Conservation (phyloP, 2,797 vertebrate genomes). For the Parauchenoglanis ngamensis region DNA sequence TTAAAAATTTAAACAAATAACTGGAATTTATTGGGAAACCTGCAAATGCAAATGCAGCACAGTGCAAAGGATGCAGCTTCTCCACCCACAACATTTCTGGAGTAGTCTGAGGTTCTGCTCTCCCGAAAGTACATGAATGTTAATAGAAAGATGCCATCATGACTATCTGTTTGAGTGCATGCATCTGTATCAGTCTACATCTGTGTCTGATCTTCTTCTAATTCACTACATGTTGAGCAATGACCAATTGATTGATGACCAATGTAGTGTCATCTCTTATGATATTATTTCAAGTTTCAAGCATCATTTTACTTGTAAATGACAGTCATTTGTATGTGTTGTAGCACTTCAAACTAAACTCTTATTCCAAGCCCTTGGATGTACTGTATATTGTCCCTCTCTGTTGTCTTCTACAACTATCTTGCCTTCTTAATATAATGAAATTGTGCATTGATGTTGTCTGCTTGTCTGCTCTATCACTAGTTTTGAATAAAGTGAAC, state of each 20-base stretch:
- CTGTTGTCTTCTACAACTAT: background rate
- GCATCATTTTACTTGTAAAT: background rate
- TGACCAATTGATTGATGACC: background rate
- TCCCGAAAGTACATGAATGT: background rate
- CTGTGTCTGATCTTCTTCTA: background rate
- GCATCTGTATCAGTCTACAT: background rate
- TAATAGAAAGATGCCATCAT: background rate
- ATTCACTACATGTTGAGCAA: background rate
- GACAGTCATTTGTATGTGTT: background rate
- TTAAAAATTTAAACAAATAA: background rate
- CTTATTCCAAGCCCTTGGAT: background rate
- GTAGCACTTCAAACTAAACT: background rate
- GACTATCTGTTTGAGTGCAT: background rate
- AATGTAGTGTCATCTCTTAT: background rate
- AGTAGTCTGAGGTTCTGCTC: background rate
- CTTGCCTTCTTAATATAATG: background rate
- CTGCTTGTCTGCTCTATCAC: background rate
- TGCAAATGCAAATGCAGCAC: background rate
- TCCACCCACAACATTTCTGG: background rate
- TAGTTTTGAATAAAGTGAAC: background rate
- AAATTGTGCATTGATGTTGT: background rate
- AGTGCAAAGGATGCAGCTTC: background rate
- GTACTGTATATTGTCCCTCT: background rate
- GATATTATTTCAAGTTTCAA: background rate
- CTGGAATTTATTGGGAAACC: background rate